phyloP scores from a whole-genome alignment of 2,113 vertebrate species.

The Syngnathus typhle region DNA sequence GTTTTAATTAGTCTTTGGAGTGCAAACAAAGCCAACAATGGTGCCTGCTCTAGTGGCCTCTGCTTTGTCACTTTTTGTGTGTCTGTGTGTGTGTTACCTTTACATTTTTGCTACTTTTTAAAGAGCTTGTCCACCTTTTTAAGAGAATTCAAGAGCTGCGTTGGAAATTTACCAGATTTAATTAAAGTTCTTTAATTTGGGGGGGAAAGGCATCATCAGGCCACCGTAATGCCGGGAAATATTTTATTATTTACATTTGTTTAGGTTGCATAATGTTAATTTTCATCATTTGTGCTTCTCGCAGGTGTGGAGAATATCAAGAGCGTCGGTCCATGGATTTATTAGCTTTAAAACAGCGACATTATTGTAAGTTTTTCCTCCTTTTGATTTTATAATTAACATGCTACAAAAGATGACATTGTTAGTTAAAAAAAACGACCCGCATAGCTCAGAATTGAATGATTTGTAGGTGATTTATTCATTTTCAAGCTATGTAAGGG shows the following conservation, averaged over 20 bases:
- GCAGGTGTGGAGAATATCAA: slow-evolving; percentile 60
- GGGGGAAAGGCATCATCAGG: neutral
- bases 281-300: slow-evolving; percentile 26
- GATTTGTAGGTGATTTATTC: neutral
- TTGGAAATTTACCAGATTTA: neutral
- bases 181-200: neutral
- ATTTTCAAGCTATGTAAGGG: neutral
- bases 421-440: neutral
- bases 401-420: neutral
- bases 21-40: neutral
- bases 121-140: neutral
- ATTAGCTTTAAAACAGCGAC: slow-evolving; percentile 60
- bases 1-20: neutral
- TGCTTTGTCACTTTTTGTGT: slow-evolving; percentile 41
- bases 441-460: neutral
- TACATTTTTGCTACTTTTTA: slow-evolving; percentile 16
- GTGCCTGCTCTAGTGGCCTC: slow-evolving; percentile 49
- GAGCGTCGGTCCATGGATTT: slow-evolving; percentile 71
- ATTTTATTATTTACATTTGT: neutral
- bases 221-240: neutral
- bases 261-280: neutral
- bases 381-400: neutral
- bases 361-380: slow-evolving; percentile 63
- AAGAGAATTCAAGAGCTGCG: neutral
- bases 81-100: slow-evolving; percentile 44